Evolutionary conservation across 2,113 vertebrate genomes (phyloP).

Genomic region (Odocoileus hemionus): DNA sequence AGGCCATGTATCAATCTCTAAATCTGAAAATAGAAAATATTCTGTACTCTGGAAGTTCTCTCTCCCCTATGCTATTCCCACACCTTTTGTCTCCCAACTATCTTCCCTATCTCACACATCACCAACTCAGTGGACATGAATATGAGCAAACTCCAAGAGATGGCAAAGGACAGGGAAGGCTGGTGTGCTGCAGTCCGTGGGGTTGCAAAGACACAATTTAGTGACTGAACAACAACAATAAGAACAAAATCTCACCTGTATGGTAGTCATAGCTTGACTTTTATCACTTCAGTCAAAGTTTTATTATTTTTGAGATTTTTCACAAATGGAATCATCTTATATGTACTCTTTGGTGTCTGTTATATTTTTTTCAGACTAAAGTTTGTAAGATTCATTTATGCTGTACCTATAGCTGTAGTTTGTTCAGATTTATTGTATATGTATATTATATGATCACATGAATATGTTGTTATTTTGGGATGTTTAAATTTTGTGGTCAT

Average conservation of each 20-base stretch:
- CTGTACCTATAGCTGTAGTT: not conserved
- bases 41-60: not conserved
- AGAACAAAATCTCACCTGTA: not conserved
- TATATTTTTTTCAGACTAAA: not conserved
- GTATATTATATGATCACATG: not conserved
- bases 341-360: not conserved
- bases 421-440: not conserved
- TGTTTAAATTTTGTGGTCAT: not conserved
- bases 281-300: not conserved
- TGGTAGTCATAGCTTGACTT: not conserved
- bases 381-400: not conserved
- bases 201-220: not conserved
- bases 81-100: not conserved
- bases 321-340: not conserved
- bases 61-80: not conserved
- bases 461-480: not conserved
- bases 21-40: not conserved
- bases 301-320: not conserved
- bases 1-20: not conserved
- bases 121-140: not conserved
- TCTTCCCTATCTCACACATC: not conserved
- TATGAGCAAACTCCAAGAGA: not conserved
- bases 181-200: not conserved
- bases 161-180: not conserved
- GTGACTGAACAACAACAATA: not conserved